Evolutionary conservation across 2,797 vertebrate genomes (phyloP), one percentile per base, ranked within the genome.

Genomic region (Chelidonichthys spinosus): DNA sequence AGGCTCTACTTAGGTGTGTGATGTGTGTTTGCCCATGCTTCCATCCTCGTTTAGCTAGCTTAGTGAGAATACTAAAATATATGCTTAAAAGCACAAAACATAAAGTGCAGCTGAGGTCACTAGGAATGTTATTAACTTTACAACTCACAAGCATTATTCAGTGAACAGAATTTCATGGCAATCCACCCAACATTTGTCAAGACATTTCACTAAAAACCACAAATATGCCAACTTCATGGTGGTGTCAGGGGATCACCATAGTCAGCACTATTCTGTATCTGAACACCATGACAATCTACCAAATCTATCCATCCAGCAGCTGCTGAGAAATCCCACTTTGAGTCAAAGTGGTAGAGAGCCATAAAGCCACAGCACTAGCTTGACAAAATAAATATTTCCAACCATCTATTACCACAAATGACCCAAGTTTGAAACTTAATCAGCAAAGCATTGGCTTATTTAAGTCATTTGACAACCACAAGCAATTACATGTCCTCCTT

Each of bases 401-500:
- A 46, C 44, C 7, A 46, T 52, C 3, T 53, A 11, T 44, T 43
- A 10, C 37, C 39, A 18, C 6, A 61, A 40, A 66, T 65, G 1
- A 25, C 4, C 18, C 7, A 42, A 13, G 32, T 25, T 60, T 33
- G 36, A 25, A 40, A 49, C 43, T 76, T 52, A 60, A 52, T 62
- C 17, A 39, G 9, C 43, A 63, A 76, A 69, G 5, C 4, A 0
- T 3, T 55, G 36, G 11, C 47, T 66, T 74, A 61, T 42, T 54
- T 61, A 62, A 55, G n/a, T 69, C 46, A 69, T 67, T 74, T 72
- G 58, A 58, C 4, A 11, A 73, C 55, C 40, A 73, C 17, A 50
- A 47, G 67, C 59, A 68, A 66, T 72, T 75, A 70, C 72, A 80
- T 63, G 49, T 67, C 61, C 47, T 79, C 63, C 50, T 72, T 75